phyloP scores from a whole-genome alignment of 1,140 invertebrate species.

The Cydia splendana region DNA sequence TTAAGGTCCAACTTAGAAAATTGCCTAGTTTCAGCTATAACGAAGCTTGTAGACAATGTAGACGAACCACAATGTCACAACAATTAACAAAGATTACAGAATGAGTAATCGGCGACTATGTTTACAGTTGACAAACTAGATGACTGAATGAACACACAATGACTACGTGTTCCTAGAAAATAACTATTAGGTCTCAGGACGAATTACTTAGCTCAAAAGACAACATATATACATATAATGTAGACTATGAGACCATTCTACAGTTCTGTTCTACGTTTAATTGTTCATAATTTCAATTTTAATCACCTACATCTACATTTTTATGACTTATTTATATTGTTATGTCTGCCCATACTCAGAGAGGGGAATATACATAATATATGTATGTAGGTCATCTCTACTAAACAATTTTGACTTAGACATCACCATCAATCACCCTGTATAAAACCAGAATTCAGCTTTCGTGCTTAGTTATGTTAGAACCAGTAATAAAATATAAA shows the following conservation, averaged over 20 bases:
- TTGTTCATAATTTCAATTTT: too few species aligned
- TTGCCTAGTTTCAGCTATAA: background rate
- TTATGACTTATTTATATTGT: too few species aligned
- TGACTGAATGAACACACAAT: slow-evolving; percentile 28
- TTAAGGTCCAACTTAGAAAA: too few species aligned
- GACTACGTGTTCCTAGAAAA: slow-evolving; percentile 24
- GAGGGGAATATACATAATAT: too few species aligned
- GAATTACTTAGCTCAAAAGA: background rate
- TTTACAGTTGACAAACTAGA: slow-evolving; percentile 18
- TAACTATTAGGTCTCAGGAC: slow-evolving; percentile 16
- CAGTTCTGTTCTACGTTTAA: background rate
- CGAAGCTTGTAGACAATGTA: background rate
- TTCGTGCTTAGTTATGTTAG: background rate
- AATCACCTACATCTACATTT: too few species aligned
- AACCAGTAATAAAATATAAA: too few species aligned
- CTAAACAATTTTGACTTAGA: too few species aligned
- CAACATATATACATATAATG: background rate
- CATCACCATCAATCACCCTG: background rate
- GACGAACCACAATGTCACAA: background rate
- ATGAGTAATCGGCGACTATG: slow-evolving; percentile 8
- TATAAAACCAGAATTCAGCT: background rate
- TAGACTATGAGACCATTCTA: background rate
- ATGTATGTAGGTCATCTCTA: too few species aligned
- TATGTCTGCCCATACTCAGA: too few species aligned
- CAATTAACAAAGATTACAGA: background rate